Evolutionary conservation across 2,113 vertebrate species (phyloP).

Genomic region (Perca fluviatilis): DNA sequence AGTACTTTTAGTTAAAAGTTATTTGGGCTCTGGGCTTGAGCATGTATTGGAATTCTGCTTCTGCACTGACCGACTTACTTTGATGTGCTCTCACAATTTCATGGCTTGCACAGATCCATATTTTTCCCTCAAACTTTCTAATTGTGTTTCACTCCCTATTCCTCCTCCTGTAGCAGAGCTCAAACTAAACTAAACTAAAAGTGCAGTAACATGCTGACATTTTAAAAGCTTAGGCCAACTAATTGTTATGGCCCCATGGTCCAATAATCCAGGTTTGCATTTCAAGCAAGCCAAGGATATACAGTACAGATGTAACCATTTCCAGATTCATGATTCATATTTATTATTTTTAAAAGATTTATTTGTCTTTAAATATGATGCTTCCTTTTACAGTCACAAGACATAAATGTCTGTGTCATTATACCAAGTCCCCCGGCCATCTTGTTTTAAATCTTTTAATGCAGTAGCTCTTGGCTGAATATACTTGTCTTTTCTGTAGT

Average conservation of each 20-base stretch:
- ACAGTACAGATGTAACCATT: neutral
- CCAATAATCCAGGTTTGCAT: neutral
- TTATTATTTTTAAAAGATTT: neutral
- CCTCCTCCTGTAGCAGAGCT: slow-evolving; percentile 24
- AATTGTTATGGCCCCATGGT: neutral
- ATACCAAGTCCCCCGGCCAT: neutral
- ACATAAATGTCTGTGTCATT: neutral
- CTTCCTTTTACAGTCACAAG: neutral
- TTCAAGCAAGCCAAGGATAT: neutral
- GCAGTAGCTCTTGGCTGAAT: neutral
- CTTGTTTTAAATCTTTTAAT: slow-evolving; percentile 10
- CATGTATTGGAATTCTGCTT: slow-evolving; percentile 55
- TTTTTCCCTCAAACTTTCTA: slow-evolving; percentile 56
- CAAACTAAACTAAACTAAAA: slow-evolving; percentile 26
- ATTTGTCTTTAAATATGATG: neutral
- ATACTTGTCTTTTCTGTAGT: slow-evolving; percentile 1
- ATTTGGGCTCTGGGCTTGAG: slow-evolving; percentile 43
- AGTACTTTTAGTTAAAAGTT: slow-evolving; percentile 35
- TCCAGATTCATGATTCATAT: neutral
- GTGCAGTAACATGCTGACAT: slow-evolving; percentile 2
- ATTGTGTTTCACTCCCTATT: slow-evolving; percentile 49
- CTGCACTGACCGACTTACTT: slow-evolving; percentile 55
- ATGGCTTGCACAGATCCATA: slow-evolving; percentile 61
- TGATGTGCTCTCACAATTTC: slow-evolving; percentile 70
- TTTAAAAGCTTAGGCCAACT: neutral